Base-by-base conservation (phyloP, 2,888 invertebrate species). In the Macaria notata region DNA sequence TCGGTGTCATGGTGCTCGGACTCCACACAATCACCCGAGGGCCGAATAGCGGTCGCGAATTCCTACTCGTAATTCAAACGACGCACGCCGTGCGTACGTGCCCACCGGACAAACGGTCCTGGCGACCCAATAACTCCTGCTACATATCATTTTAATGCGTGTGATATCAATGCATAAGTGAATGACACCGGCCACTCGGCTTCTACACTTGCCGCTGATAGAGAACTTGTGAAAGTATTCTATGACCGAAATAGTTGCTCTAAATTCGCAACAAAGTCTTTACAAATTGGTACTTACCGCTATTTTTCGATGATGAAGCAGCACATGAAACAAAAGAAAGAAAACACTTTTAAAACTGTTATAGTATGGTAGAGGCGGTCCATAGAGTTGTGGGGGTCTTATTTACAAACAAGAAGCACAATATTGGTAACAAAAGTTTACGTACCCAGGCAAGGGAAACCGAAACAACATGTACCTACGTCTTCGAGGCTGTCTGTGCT, bases 21-120 rank as follows among this genome's bases (percentile, higher is more conserved):
- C 68, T 64, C 49, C 52, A 60, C 63, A 69, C 68, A 68, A 50
- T 66, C 73, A 68, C 76, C 68, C 70, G 78, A 83, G 86, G 86
- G 82, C 86, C 87, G 81, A 84, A 84, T 91, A 91, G 91, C 91
- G 91, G 91, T 87, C 84, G 83, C 88, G 70, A 87, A 91, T 90
- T 88, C 91, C 90, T 84, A 78, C 86, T 88, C 89, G 89, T 90
- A 89, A 88, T 88, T 86, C 85, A 81, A 84, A 84, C 84, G 74
- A 82, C 80, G 77, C 81, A 81, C 79, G 79, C 76, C 75, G 73
- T 70, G 70, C 75, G 80, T 88, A 89, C 89, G 88, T 89, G 90
- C 73, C 69, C 78, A 71, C 76, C 72, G 71, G 75, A 82, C 86
- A 79, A 88, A 88, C 86, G 83, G 87, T 83, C 79, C 81, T 72